Base-by-base conservation (phyloP, 1,140 invertebrate species). In the Trachymyrmex cornetzi region DNA sequence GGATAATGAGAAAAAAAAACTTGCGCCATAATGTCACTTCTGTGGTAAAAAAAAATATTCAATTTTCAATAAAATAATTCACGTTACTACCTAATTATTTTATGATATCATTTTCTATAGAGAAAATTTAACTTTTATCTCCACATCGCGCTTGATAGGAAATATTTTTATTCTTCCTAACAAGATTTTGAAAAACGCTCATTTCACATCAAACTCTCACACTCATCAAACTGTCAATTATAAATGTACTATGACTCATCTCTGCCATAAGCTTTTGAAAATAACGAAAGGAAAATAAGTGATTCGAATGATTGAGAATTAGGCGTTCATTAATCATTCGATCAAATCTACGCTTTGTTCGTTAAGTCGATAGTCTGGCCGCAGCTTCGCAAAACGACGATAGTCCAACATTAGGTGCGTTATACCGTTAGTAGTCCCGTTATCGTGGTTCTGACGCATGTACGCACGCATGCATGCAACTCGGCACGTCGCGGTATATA, bases 151-250 rank as follows among this genome's bases (percentile, higher is more conserved):
- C 38, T 48, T 27, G 38, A 16, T 48, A 50, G 22, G 12, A 48
- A 24, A 48, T 48, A 69, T 27, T 69, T 50, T 5, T 50, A 50
- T 30, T 53, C 1, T n/a, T 30, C 11, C 48, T 27, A 27, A 53
- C 3, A 19, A 50, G 16, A n/a, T 72, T 72, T 53, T 12, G 16
- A 19, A 55, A 11, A 57, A 24, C 2, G 4, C 34, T 64, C 38
- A 4, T 22, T 44, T 53, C 38, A 44, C 38, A 44, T 44, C 38
- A 12, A 44, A 44, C 9, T 44, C 38, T 44, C 9, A 44, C 14
- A 53, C 50, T 34, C 50, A 53, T 74, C 71, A 30, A 53, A 74
- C 2, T 30, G 71, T 74, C 71, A 53, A 57, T 74, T 53, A 57
- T 30, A 30, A 16, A 53, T 16, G 12, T n/a, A 57, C 9, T 27